Evolutionary conservation across 2,797 vertebrate genomes (phyloP).

Genomic region (Sebastolobus alascanus): DNA sequence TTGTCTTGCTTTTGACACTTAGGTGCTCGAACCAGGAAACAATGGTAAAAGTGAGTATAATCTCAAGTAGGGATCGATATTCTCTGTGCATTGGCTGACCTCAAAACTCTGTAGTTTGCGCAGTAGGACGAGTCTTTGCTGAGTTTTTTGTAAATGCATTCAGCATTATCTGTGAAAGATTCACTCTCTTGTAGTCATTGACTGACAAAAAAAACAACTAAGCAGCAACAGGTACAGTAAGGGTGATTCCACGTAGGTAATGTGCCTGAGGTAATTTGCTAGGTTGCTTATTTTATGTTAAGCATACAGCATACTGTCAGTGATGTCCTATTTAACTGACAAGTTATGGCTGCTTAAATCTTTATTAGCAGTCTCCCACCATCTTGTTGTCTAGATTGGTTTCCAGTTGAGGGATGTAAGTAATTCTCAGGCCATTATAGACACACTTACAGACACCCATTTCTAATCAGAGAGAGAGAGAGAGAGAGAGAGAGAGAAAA

Average conservation of each 20-base stretch:
- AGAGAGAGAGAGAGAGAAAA: not conserved
- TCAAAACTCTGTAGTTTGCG: no score
- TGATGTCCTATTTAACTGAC: slow-evolving; percentile 38
- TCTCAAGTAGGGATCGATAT: no score
- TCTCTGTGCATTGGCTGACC: rapidly evolving
- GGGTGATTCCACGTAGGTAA: not conserved
- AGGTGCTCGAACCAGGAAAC: no score
- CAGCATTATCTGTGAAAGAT: not conserved
- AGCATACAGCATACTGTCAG: not conserved
- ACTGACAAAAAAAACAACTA: not conserved
- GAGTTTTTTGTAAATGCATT: no score
- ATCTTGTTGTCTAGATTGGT: slow-evolving; percentile 46
- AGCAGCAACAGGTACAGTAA: not conserved
- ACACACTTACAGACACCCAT: not conserved
- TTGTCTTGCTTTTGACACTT: no score
- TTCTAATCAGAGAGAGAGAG: not conserved
- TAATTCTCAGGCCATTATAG: slow-evolving; percentile 48
- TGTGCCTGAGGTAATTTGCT: slow-evolving; percentile 22
- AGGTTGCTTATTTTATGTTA: not conserved
- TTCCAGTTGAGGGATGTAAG: slow-evolving; percentile 54
- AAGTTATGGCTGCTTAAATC: slow-evolving; percentile 56
- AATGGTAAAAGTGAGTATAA: no score
- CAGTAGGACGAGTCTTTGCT: no score
- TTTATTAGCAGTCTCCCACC: slow-evolving; percentile 47
- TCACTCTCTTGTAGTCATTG: not conserved